phyloP scores from a whole-genome alignment of 2,797 vertebrate species.

The Danio kyathit region DNA sequence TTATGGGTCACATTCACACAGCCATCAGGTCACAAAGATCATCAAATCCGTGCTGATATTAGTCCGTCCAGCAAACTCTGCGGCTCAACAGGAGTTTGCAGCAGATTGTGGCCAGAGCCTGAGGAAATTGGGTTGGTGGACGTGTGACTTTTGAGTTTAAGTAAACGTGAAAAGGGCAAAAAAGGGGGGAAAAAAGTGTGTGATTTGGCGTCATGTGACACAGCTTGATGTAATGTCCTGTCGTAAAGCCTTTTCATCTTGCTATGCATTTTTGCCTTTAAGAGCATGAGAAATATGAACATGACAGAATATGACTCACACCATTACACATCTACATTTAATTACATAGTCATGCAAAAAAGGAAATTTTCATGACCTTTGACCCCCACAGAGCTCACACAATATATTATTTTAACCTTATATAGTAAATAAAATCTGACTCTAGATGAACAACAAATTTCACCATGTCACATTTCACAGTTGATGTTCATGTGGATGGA shows the following conservation, averaged over 20 bases:
- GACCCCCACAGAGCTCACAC: neutral
- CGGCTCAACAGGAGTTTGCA: neutral
- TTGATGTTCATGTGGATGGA: too few relatives aligned
- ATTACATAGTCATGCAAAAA: neutral
- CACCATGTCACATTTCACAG: too few relatives aligned
- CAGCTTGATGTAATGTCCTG: conserved; percentile 56
- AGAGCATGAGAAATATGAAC: too few relatives aligned
- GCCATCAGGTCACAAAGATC: neutral
- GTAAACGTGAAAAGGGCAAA: conserved; percentile 73
- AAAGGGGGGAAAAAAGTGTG: conserved; percentile 61
- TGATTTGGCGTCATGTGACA: conserved; percentile 63
- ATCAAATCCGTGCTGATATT: neutral
- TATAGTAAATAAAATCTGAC: too few relatives aligned
- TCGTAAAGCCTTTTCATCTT: conserved; percentile 44
- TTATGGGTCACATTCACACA: neutral
- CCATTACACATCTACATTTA: neutral
- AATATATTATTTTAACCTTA: too few relatives aligned
- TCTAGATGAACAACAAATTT: too few relatives aligned
- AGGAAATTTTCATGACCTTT: neutral
- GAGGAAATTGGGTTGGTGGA: neutral
- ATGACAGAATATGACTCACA: conserved; percentile 3
- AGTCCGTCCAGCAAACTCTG: neutral
- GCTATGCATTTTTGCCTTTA: neutral
- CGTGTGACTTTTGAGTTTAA: conserved; percentile 67
- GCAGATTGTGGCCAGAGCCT: neutral